Evolutionary conservation across 2,113 vertebrate species (phyloP).

Genomic region (Maccullochella peelii): DNA sequence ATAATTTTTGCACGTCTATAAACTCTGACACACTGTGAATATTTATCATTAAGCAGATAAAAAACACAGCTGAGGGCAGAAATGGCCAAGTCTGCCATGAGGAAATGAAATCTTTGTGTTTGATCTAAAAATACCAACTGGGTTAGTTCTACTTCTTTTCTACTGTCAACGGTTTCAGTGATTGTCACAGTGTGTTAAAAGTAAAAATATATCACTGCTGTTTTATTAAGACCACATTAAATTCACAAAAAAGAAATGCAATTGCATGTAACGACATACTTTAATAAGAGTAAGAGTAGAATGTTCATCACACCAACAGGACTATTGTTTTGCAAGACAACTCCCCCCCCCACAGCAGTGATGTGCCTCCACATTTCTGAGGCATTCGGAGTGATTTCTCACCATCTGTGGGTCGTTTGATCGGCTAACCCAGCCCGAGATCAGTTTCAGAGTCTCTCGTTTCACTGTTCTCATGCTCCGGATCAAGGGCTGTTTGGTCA

Average conservation of each 20-base stretch:
- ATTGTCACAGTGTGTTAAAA: neutral
- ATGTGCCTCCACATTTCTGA: neutral
- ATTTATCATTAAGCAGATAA: conserved; percentile 16
- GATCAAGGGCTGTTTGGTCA: conserved; percentile 98
- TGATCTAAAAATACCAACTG: conserved; percentile 58
- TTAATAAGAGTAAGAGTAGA: too few relatives aligned
- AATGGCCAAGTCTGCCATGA: neutral
- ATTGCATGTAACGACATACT: too few relatives aligned
- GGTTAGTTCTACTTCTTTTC: conserved; percentile 36
- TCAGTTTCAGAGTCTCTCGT: conserved; percentile 97
- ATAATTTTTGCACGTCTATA: neutral
- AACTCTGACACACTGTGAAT: conserved; percentile 8
- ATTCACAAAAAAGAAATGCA: too few relatives aligned
- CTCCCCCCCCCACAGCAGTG: neutral
- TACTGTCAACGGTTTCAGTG: conserved; percentile 13
- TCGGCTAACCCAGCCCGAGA: conserved; percentile 99
- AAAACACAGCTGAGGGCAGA: conserved; percentile 21
- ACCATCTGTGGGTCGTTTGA: conserved; percentile 99
- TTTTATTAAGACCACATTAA: too few relatives aligned
- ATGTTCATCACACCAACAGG: too few relatives aligned
- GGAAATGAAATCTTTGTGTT: conserved; percentile 26
- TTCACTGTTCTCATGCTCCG: conserved; percentile 99
- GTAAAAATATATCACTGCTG: conserved; percentile 16
- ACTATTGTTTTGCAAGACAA: neutral
- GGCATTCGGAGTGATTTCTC: conserved; percentile 70